phyloP scores from a whole-genome alignment of 2,797 vertebrate species.

The Mionectes olivaceus region DNA sequence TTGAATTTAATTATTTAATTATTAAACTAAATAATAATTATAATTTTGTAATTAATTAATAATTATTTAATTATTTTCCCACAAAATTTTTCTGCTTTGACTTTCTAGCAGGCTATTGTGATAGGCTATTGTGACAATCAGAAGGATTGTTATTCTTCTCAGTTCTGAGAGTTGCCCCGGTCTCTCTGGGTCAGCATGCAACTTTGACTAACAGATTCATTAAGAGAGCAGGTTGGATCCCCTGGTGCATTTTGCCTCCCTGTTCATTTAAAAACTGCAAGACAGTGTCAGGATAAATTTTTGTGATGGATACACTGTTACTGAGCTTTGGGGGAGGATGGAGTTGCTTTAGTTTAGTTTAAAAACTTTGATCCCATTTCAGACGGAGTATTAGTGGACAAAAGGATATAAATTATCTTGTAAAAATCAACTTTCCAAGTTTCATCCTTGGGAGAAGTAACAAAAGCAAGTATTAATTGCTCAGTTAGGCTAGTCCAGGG shows the following conservation, averaged over 20 bases:
- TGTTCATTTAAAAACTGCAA: background rate
- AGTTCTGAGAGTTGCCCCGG: background rate
- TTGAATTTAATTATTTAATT: no score
- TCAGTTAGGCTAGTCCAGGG: background rate
- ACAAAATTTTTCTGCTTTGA: background rate
- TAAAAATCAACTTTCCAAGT: slow-evolving; percentile 22
- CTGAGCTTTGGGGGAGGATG: background rate
- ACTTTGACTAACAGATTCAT: background rate
- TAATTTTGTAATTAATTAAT: no score
- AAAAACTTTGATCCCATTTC: background rate
- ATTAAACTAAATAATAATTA: no score
- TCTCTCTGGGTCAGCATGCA: background rate
- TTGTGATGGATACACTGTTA: background rate
- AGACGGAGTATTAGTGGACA: background rate
- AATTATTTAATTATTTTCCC: background rate
- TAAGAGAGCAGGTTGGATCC: background rate
- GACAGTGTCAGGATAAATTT: background rate
- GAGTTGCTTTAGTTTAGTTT: background rate
- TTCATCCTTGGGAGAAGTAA: background rate
- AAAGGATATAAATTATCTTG: background rate
- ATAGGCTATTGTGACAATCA: background rate
- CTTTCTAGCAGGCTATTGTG: background rate
- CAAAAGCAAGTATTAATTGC: slow-evolving; percentile 35
- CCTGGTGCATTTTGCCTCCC: background rate
- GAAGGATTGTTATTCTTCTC: background rate